Evolutionary conservation across 2,797 vertebrate genomes (phyloP).

Genomic region (Bucorvus abyssinicus): DNA sequence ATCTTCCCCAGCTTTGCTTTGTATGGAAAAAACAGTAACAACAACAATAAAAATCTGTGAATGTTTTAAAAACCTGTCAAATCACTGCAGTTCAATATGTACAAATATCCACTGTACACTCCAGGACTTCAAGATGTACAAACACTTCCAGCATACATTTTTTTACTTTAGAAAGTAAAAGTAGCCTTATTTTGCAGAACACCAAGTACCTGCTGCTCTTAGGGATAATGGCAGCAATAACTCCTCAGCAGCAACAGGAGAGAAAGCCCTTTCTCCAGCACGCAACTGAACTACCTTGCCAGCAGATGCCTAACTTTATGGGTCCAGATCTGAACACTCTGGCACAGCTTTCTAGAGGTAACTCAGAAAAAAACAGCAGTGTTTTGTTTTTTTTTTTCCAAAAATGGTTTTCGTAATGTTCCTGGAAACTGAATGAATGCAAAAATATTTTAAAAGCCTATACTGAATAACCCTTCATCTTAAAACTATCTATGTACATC

Average conservation of each 20-base stretch:
- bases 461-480: not conserved
- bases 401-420: not conserved
- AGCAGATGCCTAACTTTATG: slow-evolving; percentile 27
- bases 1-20: not conserved
- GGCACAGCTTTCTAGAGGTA: not conserved
- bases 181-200: not conserved
- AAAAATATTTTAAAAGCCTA: not conserved
- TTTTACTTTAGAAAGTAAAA: not conserved
- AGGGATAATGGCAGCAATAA: not conserved
- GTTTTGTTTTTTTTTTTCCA: not conserved
- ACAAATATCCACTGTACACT: not conserved
- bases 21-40: not conserved
- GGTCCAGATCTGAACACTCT: not conserved
- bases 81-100: not conserved
- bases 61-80: not conserved
- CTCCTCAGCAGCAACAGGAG: not conserved
- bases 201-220: not conserved
- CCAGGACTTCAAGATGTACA: not conserved
- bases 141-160: not conserved
- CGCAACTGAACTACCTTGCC: not conserved
- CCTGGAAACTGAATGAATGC: not conserved
- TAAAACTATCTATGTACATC: not conserved
- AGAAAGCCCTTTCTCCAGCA: not conserved
- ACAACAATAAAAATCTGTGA: not conserved
- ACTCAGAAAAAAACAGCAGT: not conserved